Percentiles rank a stretch among this genome's conserved stretches.
Evolutionary conservation across 2,888 invertebrate genomes (phyloP).

Genomic region (Lumbricus terrestris): DNA sequence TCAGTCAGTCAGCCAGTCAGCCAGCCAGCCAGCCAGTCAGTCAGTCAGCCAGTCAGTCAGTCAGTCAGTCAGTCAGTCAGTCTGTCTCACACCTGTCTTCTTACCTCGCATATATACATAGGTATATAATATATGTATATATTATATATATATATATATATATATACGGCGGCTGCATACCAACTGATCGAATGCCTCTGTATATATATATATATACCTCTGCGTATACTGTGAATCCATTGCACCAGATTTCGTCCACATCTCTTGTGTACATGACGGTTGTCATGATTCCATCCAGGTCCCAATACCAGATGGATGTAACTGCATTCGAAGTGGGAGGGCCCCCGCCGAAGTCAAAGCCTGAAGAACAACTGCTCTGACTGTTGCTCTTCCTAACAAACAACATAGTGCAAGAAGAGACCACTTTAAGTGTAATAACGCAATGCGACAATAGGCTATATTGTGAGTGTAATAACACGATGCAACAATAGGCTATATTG

Average conservation of each 20-base stretch:
- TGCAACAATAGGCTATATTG: background rate
- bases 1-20: no score
- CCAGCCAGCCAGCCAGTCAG: no score
- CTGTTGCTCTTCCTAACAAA: background rate
- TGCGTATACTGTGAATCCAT: constrained; percentile 30
- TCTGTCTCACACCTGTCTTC: no score
- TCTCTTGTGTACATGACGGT: constrained; percentile 35
- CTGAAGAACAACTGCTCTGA: background rate
- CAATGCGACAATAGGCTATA: no score
- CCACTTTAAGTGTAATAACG: background rate
- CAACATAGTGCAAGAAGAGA: background rate
- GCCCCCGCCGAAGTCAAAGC: background rate
- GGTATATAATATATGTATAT: no score
- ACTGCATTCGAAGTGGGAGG: constrained; percentile 21
- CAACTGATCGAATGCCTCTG: background rate
- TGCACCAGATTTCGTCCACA: constrained; percentile 36
- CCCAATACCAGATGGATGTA: constrained; percentile 34
- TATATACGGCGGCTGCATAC: no score
- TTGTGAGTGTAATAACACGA: no score
- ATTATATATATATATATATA: no score
- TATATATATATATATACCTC: no score
- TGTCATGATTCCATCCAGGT: constrained; percentile 31
- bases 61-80: no score
- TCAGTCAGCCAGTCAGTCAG: no score
- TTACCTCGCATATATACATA: no score